Percentiles rank a stretch among this genome's conserved stretches.
phyloP scores from a whole-genome alignment of 2,113 vertebrate genomes.

The Dicaeum eximium region DNA sequence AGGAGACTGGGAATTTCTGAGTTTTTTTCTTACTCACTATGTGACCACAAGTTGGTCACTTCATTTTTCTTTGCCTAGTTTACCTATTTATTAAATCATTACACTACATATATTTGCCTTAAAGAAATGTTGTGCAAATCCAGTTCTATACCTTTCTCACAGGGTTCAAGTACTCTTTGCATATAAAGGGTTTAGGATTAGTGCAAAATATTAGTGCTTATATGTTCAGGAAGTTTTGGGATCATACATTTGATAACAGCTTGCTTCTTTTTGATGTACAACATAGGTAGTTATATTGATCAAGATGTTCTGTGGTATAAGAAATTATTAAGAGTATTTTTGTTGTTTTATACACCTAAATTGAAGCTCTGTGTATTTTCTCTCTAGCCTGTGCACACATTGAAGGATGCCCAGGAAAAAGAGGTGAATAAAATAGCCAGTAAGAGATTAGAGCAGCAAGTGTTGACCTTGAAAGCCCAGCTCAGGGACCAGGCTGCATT shows the following conservation, averaged over 20 bases:
- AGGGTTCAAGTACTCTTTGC: neutral
- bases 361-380: neutral
- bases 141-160: neutral
- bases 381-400: neutral
- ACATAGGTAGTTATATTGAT: neutral
- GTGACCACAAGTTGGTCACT: neutral
- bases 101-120: neutral
- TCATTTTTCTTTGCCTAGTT: neutral
- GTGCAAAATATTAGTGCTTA: neutral
- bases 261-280: neutral
- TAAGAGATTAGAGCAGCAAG: conserved; percentile 56
- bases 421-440: neutral
- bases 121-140: neutral
- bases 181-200: neutral
- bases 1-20: neutral
- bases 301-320: neutral
- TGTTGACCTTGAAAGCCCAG: conserved; percentile 68
- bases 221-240: neutral
- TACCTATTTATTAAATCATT: neutral
- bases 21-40: neutral
- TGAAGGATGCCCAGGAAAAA: neutral
- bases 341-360: neutral
- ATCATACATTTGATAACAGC: neutral
- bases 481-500: conserved; percentile 61
- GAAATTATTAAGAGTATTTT: neutral